Evolutionary conservation across 1,140 invertebrate species (phyloP).

Genomic region (Cydia pomonella): DNA sequence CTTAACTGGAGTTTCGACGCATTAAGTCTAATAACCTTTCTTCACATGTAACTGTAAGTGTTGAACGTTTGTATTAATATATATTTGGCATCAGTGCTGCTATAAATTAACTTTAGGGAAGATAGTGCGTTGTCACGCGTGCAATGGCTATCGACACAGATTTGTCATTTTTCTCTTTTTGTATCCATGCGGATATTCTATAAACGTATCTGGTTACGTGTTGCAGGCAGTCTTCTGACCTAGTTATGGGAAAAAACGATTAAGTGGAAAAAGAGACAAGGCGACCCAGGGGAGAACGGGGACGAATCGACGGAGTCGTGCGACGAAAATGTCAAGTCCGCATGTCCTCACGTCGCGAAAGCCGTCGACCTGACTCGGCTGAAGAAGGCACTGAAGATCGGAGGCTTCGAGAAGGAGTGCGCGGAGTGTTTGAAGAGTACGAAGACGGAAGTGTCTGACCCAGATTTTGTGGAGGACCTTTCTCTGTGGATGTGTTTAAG

Average conservation of each 20-base stretch:
- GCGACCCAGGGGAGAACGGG: conserved; percentile 80
- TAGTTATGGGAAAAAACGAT: conserved; percentile 75
- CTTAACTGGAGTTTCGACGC: conserved; percentile 48
- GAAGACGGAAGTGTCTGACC: conserved; percentile 57
- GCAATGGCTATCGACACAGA: conserved; percentile 77
- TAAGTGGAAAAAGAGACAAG: conserved; percentile 84
- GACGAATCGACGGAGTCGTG: conserved; percentile 84
- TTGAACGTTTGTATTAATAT: conserved; percentile 41
- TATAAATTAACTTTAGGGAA: conserved; percentile 46
- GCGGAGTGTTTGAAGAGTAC: conserved; percentile 81
- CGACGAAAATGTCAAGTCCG: conserved; percentile 79
- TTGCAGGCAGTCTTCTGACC: conserved; percentile 65
- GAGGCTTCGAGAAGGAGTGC: conserved; percentile 83
- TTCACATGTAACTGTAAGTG: conserved; percentile 73
- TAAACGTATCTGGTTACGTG: conserved; percentile 75
- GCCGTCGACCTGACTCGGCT: conserved; percentile 84
- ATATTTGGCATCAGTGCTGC: conserved; percentile 34
- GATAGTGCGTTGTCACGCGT: conserved; percentile 78
- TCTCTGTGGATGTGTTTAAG: conserved; percentile 86
- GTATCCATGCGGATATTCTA: conserved; percentile 74
- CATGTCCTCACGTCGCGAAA: conserved; percentile 86
- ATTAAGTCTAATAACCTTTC: conserved; percentile 50
- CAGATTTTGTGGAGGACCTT: conserved; percentile 83
- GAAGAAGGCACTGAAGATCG: conserved; percentile 83
- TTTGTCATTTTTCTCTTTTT: conserved; percentile 78